A percentile compares a stretch with the other conserved stretches of the same genome.
Conservation (phyloP, 1,140 invertebrate genomes). For the Teleopsis dalmanni region DNA sequence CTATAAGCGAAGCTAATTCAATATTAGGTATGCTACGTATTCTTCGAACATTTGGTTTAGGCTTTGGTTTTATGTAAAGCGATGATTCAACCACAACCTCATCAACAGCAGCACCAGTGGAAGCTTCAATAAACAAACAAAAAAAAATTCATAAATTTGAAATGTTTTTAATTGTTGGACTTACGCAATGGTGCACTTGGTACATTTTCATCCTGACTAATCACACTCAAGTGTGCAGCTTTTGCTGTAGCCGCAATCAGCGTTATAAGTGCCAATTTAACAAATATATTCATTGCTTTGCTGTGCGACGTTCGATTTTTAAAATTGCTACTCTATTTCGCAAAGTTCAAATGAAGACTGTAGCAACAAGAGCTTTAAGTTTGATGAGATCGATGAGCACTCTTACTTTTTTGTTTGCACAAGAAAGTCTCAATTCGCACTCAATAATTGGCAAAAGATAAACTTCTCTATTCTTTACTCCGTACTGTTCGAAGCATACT, state of each 20-base stretch:
- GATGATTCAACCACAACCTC: constrained; percentile 43
- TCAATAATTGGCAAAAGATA: too few relatives aligned
- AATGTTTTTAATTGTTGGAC: neutral
- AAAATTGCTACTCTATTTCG: too few relatives aligned
- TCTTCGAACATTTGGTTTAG: constrained; percentile 13
- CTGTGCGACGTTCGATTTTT: too few relatives aligned
- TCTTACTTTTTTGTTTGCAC: too few relatives aligned
- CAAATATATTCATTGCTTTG: too few relatives aligned
- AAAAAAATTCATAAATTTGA: neutral
- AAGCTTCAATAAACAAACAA: constrained; percentile 10
- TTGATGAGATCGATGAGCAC: too few relatives aligned
- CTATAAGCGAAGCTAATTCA: constrained; percentile 1
- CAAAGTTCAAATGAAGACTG: too few relatives aligned
- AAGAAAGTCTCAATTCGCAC: too few relatives aligned
- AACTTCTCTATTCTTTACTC: too few relatives aligned
- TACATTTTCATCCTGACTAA: constrained; percentile 10
- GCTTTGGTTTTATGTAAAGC: constrained; percentile 38
- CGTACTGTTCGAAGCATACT: too few relatives aligned
- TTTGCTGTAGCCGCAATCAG: neutral
- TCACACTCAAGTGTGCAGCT: constrained; percentile 6
- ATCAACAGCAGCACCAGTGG: constrained; percentile 33
- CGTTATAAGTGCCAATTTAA: neutral
- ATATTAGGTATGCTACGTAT: constrained; percentile 2
- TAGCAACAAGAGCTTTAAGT: too few relatives aligned
- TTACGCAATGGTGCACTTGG: constrained; percentile 10